Evolutionary conservation across 2,113 vertebrate genomes (phyloP), one percentile per base, ranked within the genome.

Genomic region (Clarias batrachus): DNA sequence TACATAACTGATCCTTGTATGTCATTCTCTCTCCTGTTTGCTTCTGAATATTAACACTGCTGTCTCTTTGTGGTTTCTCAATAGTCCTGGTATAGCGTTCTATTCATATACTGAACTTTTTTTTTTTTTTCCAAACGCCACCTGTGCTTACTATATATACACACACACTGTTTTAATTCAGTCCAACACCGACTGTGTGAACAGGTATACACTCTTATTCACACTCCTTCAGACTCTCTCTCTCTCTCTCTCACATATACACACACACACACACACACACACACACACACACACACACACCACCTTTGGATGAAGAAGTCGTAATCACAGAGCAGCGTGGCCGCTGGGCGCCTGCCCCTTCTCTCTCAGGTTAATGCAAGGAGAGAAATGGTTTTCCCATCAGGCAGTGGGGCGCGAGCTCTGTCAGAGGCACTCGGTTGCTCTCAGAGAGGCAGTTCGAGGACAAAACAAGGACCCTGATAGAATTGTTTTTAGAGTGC

Each of bases 341-440:
- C 62, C 71, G 30, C 68, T 65, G 70, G 59, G 80, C 21, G 14
- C 63, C 80, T 80, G 84, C 57, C 86, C 74, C 52, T n/a, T 85
- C 84, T 86, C 63, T 87, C 83, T 87, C 80, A 87, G 73, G 65
- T 89, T 88, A 88, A 89, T 89, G 84, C 84, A 86, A 84, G 80
- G 27, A 89, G 89, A 88, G 86, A 70, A 63, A 83, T 81, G 76
- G 84, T 68, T 82, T 88, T 86, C 81, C 86, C 89, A 76, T 89
- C 81, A 88, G 66, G 84, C 66, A 83, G 37, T 16, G 81, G 81
- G 82, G 84, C 65, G 52, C 77, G 21, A 86, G 63, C 41, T 66
- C 82, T 89, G 59, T 79, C 83, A 3, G 33, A 85, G 59, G 54
- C 41, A 70, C 82, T 87, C 76, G 77, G 76, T 23, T 27, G 25